A percentile compares a stretch with the other conserved stretches of the same genome.
Evolutionary conservation across 2,113 vertebrate species (phyloP).

Genomic region (Ciconia boyciana): DNA sequence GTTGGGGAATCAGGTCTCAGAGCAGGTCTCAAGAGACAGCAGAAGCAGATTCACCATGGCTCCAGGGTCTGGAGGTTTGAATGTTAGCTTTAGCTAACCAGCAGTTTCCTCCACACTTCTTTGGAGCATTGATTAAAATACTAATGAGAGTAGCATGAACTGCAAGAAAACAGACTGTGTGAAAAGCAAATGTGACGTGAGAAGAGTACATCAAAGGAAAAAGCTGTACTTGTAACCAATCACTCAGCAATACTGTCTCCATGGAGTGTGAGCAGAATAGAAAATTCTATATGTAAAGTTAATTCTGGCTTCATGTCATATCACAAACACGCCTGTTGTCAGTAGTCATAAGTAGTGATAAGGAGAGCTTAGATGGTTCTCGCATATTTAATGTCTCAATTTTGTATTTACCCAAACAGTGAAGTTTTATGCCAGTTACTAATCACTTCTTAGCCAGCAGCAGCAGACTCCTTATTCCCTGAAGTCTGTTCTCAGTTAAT

Average conservation of each 20-base stretch:
- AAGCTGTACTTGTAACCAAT: not conserved
- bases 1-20: not conserved
- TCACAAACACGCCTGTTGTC: conserved; percentile 12
- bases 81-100: not conserved
- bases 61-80: not conserved
- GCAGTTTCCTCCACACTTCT: not conserved
- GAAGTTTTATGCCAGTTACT: conserved; percentile 27
- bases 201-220: conserved; percentile 43
- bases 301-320: conserved; percentile 29
- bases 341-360: conserved; percentile 43
- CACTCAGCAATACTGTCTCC: not conserved
- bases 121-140: conserved; percentile 41
- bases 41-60: not conserved
- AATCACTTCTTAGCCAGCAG: conserved; percentile 36
- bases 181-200: conserved; percentile 34
- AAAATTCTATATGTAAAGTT: conserved; percentile 27
- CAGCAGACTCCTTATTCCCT: conserved; percentile 28
- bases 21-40: not conserved
- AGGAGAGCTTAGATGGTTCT: conserved; percentile 27
- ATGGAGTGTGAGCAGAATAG: not conserved
- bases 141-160: not conserved
- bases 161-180: conserved; percentile 9
- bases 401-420: not conserved
- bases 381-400: conserved; percentile 47
- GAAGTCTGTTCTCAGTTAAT: conserved; percentile 48